phyloP scores from a whole-genome alignment of 2,113 vertebrate genomes.

The Empidonax traillii region DNA sequence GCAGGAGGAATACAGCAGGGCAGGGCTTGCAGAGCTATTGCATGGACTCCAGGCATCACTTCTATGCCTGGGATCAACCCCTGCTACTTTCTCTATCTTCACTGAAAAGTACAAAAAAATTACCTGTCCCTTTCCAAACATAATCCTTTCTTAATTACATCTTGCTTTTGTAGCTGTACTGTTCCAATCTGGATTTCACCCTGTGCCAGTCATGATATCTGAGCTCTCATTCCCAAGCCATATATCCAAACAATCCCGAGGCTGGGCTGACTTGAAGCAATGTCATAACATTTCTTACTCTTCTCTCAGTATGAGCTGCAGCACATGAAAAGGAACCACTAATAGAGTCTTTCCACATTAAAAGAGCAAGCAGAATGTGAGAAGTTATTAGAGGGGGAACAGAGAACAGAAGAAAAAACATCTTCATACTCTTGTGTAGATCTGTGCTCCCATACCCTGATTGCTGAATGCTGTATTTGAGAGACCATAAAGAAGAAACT shows the following conservation, averaged over 20 bases:
- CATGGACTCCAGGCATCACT: neutral
- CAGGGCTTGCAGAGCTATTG: neutral
- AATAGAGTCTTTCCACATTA: neutral
- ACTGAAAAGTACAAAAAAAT: neutral
- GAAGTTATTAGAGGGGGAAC: neutral
- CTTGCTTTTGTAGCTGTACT: neutral
- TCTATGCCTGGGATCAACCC: neutral
- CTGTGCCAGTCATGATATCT: neutral
- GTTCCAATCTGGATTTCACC: neutral
- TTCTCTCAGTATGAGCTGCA: neutral
- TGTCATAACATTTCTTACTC: neutral
- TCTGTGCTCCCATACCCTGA: neutral
- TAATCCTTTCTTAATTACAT: neutral
- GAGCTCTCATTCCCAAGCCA: neutral
- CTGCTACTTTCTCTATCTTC: neutral
- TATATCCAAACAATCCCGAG: neutral
- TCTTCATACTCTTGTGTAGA: neutral
- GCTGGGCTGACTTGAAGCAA: neutral
- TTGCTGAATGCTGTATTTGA: neutral
- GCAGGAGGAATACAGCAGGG: neutral
- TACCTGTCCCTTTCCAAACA: neutral
- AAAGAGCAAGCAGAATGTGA: neutral
- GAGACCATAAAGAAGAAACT: neutral
- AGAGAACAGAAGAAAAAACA: neutral
- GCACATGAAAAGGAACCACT: neutral